Base-by-base conservation (phyloP, 2,797 vertebrate species). In the Notolepis coatsorum region DNA sequence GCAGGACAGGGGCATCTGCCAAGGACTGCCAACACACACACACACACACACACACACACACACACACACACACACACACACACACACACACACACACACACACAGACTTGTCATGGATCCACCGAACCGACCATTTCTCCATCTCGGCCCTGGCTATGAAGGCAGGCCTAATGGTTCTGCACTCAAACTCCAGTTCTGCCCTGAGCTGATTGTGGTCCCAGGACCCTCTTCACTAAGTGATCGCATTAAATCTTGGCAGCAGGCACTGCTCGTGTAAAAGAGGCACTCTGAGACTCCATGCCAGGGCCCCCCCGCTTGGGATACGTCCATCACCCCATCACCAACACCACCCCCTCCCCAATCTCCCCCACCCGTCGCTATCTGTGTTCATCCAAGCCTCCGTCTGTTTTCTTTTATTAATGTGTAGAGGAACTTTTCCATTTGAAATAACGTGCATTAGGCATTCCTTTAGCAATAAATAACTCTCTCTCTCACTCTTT, bases 161-260 rank as follows among this genome's bases (percentile, higher is more conserved):
- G 15, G 56, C 38, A 24, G 17, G 20, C 41, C 37, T 39, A 63
- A 45, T 21, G 23, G 55, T 43, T n/a, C 15, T 43, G 50, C 56
- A n/a, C 5, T 61, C 49, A 49, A 45, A 51, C 49, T 71, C 57
- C 53, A 35, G 50, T n/a, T n/a, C 50, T 4, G 3, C 65, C 33
- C 24, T 13, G 27, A 68, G 59, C 66, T 37, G 62, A 8, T 37
- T 28, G 38, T 2, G 0, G 45, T 77, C 76, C 72, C 77, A 62
- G 68, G 76, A 80, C 63, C 56, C 66, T 59, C 39, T 45, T 75
- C 61, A 51, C 67, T 58, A 72, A 60, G 60, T 57, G 67, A 79
- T 75, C 33, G n/a, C 35, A 80, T 75, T 79, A 82, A 62, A 25
- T 46, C 64, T 56, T 73, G 78, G 74, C 84, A 84, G 66, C 53